Conservation (phyloP, 92 coral and sea anemone species). For the Scolanthus callimorphus region DNA sequence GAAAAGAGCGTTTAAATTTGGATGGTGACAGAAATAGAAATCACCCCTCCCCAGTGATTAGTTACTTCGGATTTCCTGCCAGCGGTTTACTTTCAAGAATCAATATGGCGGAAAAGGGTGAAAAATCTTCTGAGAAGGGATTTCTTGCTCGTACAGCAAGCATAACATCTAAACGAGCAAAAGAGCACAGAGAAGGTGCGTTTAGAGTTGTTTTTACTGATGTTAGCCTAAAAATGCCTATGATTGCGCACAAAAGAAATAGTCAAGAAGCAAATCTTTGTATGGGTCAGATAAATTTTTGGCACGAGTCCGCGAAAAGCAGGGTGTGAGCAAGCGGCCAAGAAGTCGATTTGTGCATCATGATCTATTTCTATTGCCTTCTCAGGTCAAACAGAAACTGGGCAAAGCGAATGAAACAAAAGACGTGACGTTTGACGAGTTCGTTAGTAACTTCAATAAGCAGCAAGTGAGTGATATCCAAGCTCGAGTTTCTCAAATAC, state of each 20-base stretch:
- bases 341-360: too few species aligned
- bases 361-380: constrained; percentile 3
- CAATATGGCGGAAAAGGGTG: constrained; percentile 71
- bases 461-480: constrained; percentile 74
- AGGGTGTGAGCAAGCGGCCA: too few species aligned
- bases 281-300: too few species aligned
- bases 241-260: too few species aligned
- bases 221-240: too few species aligned
- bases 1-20: too few species aligned
- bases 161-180: constrained; percentile 90
- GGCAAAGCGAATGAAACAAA: constrained; percentile 98
- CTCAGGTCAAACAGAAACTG: constrained; percentile 91
- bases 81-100: constrained; percentile 38
- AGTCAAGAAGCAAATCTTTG: too few species aligned
- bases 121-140: constrained; percentile 77
- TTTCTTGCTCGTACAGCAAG: constrained; percentile 96
- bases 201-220: too few species aligned
- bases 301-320: too few species aligned
- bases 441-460: constrained; percentile 91
- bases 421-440: constrained; percentile 94
- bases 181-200: constrained; percentile 96
- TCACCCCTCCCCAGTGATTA: constrained; percentile 22
- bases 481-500: background rate
- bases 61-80: constrained; percentile 37
- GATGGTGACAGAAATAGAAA: too few species aligned